Evolutionary conservation across 64 coral and sea anemone species (phyloP), one percentile per base, ranked within the genome.

Genomic region (Hydrozoanthus tunicans): DNA sequence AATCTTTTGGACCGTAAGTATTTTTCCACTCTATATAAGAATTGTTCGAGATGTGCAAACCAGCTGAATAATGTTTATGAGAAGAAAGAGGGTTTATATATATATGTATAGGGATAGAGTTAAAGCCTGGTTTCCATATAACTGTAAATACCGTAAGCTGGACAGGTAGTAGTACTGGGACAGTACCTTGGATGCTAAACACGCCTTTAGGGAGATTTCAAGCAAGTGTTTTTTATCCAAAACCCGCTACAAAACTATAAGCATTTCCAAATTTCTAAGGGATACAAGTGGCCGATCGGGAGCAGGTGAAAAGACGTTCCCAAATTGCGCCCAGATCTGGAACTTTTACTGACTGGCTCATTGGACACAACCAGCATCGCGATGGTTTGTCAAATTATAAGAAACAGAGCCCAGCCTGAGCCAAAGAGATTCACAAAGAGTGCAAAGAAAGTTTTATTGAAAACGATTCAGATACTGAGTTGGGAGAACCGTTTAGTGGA

Each of bases 1-100:
- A 88, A 23, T 6, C 77, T 7, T 98, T 81, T 92, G 96, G 94
- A 74, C 96, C 96, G 96, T 98, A 98, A 81, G 96, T 98, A 85
- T 11, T 59, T 59, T 32, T 32, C 25, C 58, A 11, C 64, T 25
- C 5, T 1, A 73, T 88, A 52, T 79, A 58, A 72, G 25, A 24
- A n/a, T 64, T 79, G 6, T 5, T n/a, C 51, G 12, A 55, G 12
- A 6, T 4, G 53, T 15, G 23, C 59, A 13, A 72, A 13, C 3
- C 51, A 61, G 64, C 17, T 11, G 17, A 66, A 77, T 4, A 53
- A 56, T 77, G 5, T 17, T 25, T 71, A 71, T 43, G 2, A 43
- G 32, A 43, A 43, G 32, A 43, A 43, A 66, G 64, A 66, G 64
- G 0, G 12, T 66, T 17, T 43, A 43, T 43, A 43, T 43, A 43